Conservation (phyloP, 2,888 invertebrate genomes). For the Mesoligia furuncula region DNA sequence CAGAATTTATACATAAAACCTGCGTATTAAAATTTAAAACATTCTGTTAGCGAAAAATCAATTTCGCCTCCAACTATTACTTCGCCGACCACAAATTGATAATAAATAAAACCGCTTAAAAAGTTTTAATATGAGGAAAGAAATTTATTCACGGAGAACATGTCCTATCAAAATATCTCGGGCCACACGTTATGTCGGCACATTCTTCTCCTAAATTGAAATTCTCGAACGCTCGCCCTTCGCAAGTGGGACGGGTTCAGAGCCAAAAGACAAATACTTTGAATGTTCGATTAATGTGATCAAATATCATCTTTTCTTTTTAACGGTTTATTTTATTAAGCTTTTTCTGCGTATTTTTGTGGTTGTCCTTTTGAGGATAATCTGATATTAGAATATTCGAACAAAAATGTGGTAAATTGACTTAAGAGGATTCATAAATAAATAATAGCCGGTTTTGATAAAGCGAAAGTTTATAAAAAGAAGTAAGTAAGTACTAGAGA, state of each 20-base stretch:
- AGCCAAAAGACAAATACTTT: constrained; percentile 89
- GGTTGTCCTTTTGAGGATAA: constrained; percentile 36
- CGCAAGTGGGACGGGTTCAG: constrained; percentile 85
- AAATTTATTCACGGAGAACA: constrained; percentile 90
- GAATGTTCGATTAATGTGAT: constrained; percentile 89
- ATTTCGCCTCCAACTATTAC: constrained; percentile 55
- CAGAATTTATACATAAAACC: background rate
- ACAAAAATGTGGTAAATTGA: constrained; percentile 36
- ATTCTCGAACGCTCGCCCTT: constrained; percentile 89
- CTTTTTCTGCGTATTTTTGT: constrained; percentile 36
- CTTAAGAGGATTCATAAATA: constrained; percentile 15
- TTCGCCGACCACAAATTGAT: constrained; percentile 67
- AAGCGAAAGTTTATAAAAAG: background rate
- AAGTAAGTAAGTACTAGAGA: background rate
- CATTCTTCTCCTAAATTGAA: constrained; percentile 91
- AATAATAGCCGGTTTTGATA: constrained; percentile 13
- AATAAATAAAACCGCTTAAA: constrained; percentile 87
- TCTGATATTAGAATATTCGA: constrained; percentile 31
- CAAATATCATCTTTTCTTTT: constrained; percentile 83
- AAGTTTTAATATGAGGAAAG: constrained; percentile 89
- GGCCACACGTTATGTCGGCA: constrained; percentile 90
- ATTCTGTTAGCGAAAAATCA: constrained; percentile 41
- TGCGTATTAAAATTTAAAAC: constrained; percentile 2
- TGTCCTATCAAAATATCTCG: constrained; percentile 91
- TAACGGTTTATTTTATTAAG: constrained; percentile 58